Base-by-base conservation (phyloP, 2,888 invertebrate species). In the Hybos culiciformis region DNA sequence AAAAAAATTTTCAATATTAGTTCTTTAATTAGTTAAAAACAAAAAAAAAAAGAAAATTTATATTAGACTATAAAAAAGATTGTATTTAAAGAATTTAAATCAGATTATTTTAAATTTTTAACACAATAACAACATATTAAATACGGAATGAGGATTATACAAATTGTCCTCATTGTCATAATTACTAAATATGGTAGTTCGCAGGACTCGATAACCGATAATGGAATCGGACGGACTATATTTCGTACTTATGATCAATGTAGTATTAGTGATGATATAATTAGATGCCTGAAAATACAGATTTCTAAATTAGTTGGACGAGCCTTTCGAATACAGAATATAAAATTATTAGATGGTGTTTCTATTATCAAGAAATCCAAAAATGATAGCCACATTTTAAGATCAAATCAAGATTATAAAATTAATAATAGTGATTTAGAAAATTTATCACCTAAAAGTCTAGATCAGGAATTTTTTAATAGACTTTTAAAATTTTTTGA, bases 241-340 rank as follows among this genome's bases (percentile, higher is more conserved):
- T 57, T 57, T n/a, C 63, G 63, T 41, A 54, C 66, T 3, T 63
- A 61, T 43, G 55, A 53, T 18, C 74, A 75, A 57, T 83, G 83
- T 59, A 72, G 74, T 51, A 67, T 69, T 47, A 73, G 74, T 37
- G 70, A 75, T 48, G 77, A 81, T 55, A 68, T 79, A 41, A 63
- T 78, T 51, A 78, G 77, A 69, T 83, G 83, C 58, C 70, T 82
- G 52, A 82, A 83, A 63, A 68, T 81, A 43, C 77, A 80, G 57
- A 78, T 78, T 1, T 67, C 77, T 1, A 80, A 77, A 56, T 63
- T 80, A 32, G 67, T 75, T 12, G 78, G 80, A 48, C 68, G 80
- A 15, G 81, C 80, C 0, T 63, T 78, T 1, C 71, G 75, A 48
- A 69, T 75, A 54, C 75, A 77, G 44, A 68, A 70, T 26, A 70